Evolutionary conservation across 2,113 vertebrate genomes (phyloP), one percentile per base, ranked within the genome.

Genomic region (Rissa tridactyla): DNA sequence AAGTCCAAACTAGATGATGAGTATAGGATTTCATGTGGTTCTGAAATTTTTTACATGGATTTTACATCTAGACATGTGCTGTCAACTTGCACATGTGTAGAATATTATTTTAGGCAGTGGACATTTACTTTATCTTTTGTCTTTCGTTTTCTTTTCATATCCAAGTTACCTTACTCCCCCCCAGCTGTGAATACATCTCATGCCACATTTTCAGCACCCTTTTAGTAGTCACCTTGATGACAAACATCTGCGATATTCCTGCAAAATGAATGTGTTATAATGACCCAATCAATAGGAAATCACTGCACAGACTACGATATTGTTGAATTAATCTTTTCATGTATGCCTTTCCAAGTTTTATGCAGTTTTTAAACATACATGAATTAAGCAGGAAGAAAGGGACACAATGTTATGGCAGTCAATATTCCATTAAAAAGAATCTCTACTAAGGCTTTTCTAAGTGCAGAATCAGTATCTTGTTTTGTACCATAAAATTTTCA

Each of bases 1-100:
- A 77, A 46, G 19, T 81, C 27, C 26, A 91, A 73, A 13, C 26
- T 52, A 36, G 1, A 1, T 47, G 23, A 66, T 11, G 10, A 72
- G 70, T 58, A 27, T 18, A 57, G 0, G 0, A 36, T 40, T 91
- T 89, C 46, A 22, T 5, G 1, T 49, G n/a, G 29, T 60, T 91
- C 62, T 86, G 30, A 62, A 91, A 81, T 73, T 52, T 84, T 27
- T 49, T 71, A 40, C 10, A 19, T 26, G 10, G 13, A 49, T 58
- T 73, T 91, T 81, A 66, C 14, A 54, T 21, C 15, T 47, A 29
- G 10, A 73, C 15, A 27, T 66, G 16, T 26, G 27, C 14, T 73
- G 9, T 65, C 58, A 66, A 40, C 16, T 81, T 55, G 15, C 12
- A 80, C 8, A 66, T 9, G n/a, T 19, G 16, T 15, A 69, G n/a